Evolutionary conservation across 2,797 vertebrate species (phyloP), one percentile per base, ranked within the genome.

Genomic region (Acanthis flammea): DNA sequence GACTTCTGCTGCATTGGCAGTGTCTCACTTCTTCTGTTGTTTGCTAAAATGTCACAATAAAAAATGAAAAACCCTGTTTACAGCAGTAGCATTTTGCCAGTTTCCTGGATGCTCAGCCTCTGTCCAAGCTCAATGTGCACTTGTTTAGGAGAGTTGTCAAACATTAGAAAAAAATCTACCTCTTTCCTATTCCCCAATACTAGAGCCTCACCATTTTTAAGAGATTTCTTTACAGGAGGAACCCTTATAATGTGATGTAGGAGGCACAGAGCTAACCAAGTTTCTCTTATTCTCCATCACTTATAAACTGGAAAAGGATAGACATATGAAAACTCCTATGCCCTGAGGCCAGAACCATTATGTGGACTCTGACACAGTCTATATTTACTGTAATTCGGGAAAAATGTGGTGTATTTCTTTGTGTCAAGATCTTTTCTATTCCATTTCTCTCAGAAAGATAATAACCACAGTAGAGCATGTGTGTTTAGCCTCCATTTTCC

Each of bases 41-140:
- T 30, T 62, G 2, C 17, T 67, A 77, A 85, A 82, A 76, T 55
- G 14, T 8, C 23, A 24, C 35, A 53, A 81, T 17, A 76, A 70
- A 48, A 60, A 62, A 58, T 24, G 1, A 51, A 86, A 60, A n/a
- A 1, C 4, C 7, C 7, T 54, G 5, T 81, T 80, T 42, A 73
- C 1, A 65, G 15, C 2, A 4, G 4, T 28, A 47, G 3, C 19
- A 61, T 65, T 35, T 73, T 90, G 11, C 30, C n/a, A 66, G 19
- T 58, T 88, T 75, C 41, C 18, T 42, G 44, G 9, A 44, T 83
- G 7, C 27, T 35, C 28, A 72, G n/a, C 23, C 3, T 48, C 55
- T 42, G 10, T 53, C 47, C 11, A 24, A 31, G 5, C 4, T 57
- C 9, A 58, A 10, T 2, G 2, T 51, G 4, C 1, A 10, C 27